These are phyloP conservation scores for Cariama cristata DNA, from an alignment of 2,113 vertebrate species.

Conservation along the genomic window DNA sequence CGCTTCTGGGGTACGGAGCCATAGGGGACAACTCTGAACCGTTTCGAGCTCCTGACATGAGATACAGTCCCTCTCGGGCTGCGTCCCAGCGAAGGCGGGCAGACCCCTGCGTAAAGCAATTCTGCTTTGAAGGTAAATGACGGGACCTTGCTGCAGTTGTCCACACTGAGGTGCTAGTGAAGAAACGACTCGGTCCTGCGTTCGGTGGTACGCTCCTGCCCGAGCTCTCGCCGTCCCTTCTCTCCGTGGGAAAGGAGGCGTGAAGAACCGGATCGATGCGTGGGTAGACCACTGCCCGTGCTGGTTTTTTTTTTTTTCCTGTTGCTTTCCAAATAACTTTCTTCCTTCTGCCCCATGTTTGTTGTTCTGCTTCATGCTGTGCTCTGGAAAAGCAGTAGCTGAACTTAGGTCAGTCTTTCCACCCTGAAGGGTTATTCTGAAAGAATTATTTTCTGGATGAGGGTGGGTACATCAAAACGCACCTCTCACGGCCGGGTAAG, in stretches of 20 bases:
- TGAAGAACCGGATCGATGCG: not conserved
- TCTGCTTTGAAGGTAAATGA: not conserved
- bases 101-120: not conserved
- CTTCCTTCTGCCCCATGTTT: not conserved
- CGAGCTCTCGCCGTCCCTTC: not conserved
- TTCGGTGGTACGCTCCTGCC: not conserved
- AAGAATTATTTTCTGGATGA: not conserved
- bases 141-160: not conserved
- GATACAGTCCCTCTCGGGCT: not conserved
- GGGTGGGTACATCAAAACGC: not conserved
- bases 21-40: not conserved
- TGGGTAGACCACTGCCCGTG: not conserved
- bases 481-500: not conserved
- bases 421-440: not conserved
- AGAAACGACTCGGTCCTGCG: not conserved
- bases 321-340: not conserved
- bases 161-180: slow-evolving; percentile 49
- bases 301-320: not conserved
- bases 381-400: not conserved
- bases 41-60: not conserved
- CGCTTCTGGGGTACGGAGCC: not conserved
- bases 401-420: not conserved
- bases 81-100: not conserved
- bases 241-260: not conserved
- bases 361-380: not conserved